Conservation (phyloP, 2,888 invertebrate species). For the Cephalotes varians region DNA sequence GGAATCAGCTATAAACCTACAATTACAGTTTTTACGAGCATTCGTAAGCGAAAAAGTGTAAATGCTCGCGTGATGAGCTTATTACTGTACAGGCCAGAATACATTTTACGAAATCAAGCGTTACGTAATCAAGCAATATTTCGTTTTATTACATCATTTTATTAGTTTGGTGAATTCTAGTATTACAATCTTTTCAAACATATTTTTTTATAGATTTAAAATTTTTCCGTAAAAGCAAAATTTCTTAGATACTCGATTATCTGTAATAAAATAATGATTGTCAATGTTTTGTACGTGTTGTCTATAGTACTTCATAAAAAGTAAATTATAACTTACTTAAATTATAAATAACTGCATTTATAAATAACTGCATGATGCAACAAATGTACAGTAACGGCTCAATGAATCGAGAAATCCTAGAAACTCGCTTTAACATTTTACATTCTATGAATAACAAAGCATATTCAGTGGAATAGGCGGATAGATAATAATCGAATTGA, state of each 20-base stretch:
- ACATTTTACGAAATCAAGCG: background rate
- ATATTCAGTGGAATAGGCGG: background rate
- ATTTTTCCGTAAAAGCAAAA: background rate
- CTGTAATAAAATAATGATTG: background rate
- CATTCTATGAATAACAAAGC: constrained; percentile 29
- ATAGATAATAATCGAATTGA: constrained; percentile 5
- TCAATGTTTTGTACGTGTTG: background rate
- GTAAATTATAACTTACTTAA: too few relatives aligned
- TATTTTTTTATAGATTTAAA: background rate
- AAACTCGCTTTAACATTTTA: background rate
- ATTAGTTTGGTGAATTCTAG: too few relatives aligned
- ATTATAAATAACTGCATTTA: too few relatives aligned
- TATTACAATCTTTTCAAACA: background rate
- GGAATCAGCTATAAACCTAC: constrained; percentile 58
- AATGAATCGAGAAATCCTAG: constrained; percentile 5
- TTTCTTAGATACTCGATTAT: background rate
- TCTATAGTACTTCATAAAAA: background rate
- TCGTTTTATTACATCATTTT: background rate
- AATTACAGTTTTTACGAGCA: constrained; percentile 61
- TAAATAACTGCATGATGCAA: background rate
- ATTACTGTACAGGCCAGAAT: background rate
- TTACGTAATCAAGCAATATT: background rate
- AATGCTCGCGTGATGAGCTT: background rate
- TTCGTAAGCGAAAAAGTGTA: constrained; percentile 15
- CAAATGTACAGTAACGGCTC: background rate